Base-by-base conservation (phyloP, 2,113 vertebrate species). In the Cyprinodon tularosa region DNA sequence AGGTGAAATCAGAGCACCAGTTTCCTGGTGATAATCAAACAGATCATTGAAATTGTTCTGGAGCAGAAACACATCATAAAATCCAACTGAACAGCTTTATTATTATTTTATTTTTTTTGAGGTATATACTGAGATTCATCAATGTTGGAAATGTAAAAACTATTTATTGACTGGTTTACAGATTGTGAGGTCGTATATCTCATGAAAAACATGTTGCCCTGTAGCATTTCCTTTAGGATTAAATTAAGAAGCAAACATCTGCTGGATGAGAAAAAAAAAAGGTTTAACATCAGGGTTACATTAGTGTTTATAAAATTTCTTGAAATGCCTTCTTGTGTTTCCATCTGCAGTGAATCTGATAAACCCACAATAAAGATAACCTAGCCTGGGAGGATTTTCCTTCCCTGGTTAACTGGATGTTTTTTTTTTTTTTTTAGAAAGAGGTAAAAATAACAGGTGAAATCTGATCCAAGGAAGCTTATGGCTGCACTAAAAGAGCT, bases 1-100 rank as follows among this genome's bases (percentile, higher is more conserved):
- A 66, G 76, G 62, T 72, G 38, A 53, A 66, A 63, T 62, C 57
- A 57, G 0, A 88, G 84, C 86, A 91, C 86, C 81, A 85, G 38
- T 77, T 81, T 53, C 40, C 37, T 75, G 70, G 71, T 40, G 47
- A 78, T 9, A 73, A 81, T 66, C 29, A 50, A 53, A 37, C 57
- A 62, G 3, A 57, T 57, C 50, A 67, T 36, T 15, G 14, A 10
- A 7, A 12, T 64, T 71, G 29, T 37, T 12, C 50, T 42, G 9
- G 15, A 62, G 63, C 66, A 57, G 71, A 4, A 69, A 1, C 42
- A 67, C 29, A 81, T 14, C 4, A 10, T 20, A 57, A 57, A 50
- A 53, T n/a, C 47, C 13, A 62, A 3, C 29, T 47, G n/a, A 22
- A 17, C 29, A 17, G 40, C 3, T 57, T 48, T 1, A 40, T 71